Evolutionary conservation across 2,888 invertebrate species (phyloP).

Genomic region (Hedychridium roseum): DNA sequence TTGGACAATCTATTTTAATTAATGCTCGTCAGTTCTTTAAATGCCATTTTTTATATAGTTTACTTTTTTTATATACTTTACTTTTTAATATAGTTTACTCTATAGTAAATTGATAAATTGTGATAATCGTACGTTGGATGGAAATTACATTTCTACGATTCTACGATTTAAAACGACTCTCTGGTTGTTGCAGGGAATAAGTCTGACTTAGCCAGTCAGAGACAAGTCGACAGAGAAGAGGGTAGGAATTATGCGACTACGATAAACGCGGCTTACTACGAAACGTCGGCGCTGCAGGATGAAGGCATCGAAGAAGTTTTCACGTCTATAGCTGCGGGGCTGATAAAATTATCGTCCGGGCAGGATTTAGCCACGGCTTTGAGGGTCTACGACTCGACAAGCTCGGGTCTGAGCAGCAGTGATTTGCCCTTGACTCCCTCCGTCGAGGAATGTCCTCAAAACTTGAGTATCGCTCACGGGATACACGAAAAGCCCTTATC

Average conservation of each 20-base stretch:
- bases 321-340: conserved; percentile 70
- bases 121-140: too few species aligned
- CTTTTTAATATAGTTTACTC: too few species aligned
- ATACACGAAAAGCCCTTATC: conserved; percentile 69
- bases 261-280: conserved; percentile 85
- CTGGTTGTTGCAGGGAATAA: too few species aligned
- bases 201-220: conserved; percentile 73
- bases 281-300: conserved; percentile 83
- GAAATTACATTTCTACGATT: too few species aligned
- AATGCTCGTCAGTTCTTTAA: too few species aligned
- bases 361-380: conserved; percentile 50
- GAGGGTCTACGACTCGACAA: conserved; percentile 70
- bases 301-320: conserved; percentile 82
- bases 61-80: too few species aligned
- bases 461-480: conserved; percentile 74
- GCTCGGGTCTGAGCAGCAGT: conserved; percentile 54
- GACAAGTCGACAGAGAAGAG: conserved; percentile 74
- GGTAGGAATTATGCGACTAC: conserved; percentile 79
- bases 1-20: too few species aligned
- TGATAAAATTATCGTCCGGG: conserved; percentile 67
- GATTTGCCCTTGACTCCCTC: conserved; percentile 53
- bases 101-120: too few species aligned
- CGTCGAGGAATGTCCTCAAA: conserved; percentile 61
- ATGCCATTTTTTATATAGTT: too few species aligned
- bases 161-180: too few species aligned